Percentiles rank a stretch among this genome's conserved stretches.
phyloP scores from a whole-genome alignment of 1,140 invertebrate species.

The Cydia fagiglandana region DNA sequence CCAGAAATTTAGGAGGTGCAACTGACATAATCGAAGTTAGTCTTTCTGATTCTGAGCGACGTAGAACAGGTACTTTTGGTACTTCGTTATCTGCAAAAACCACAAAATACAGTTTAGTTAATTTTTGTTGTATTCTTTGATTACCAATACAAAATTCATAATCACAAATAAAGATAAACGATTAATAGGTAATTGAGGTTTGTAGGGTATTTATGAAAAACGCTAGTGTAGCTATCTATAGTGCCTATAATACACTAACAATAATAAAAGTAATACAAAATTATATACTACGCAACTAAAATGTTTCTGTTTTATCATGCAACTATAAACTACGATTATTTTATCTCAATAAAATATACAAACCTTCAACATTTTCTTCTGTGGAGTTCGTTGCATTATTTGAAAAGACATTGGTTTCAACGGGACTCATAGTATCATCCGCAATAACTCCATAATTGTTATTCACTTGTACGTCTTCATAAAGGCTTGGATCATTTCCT shows the following conservation, averaged over 20 bases:
- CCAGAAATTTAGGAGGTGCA: conserved; percentile 76
- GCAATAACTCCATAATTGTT: conserved; percentile 31
- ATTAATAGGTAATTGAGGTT: too few relatives aligned
- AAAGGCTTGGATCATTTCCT: conserved; percentile 39
- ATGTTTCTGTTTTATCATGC: too few relatives aligned
- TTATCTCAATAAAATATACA: not conserved
- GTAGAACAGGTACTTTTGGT: conserved; percentile 64
- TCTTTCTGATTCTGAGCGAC: conserved; percentile 72
- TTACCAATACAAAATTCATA: too few relatives aligned
- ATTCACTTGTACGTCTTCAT: conserved; percentile 50
- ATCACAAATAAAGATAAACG: too few relatives aligned
- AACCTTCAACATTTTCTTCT: conserved; percentile 32
- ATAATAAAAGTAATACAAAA: too few relatives aligned
- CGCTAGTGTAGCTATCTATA: too few relatives aligned
- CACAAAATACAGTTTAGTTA: conserved; percentile 35
- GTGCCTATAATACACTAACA: too few relatives aligned
- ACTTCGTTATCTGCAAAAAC: conserved; percentile 68
- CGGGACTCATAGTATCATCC: conserved; percentile 15
- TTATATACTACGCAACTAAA: too few relatives aligned
- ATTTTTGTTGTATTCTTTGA: not conserved
- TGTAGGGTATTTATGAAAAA: too few relatives aligned
- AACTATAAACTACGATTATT: too few relatives aligned
- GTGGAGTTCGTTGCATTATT: not conserved
- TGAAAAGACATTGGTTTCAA: not conserved
- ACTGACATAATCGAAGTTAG: conserved; percentile 80